Evolutionary conservation across 2,113 vertebrate genomes (phyloP), one percentile per base, ranked within the genome.

Genomic region (Camelus dromedarius): DNA sequence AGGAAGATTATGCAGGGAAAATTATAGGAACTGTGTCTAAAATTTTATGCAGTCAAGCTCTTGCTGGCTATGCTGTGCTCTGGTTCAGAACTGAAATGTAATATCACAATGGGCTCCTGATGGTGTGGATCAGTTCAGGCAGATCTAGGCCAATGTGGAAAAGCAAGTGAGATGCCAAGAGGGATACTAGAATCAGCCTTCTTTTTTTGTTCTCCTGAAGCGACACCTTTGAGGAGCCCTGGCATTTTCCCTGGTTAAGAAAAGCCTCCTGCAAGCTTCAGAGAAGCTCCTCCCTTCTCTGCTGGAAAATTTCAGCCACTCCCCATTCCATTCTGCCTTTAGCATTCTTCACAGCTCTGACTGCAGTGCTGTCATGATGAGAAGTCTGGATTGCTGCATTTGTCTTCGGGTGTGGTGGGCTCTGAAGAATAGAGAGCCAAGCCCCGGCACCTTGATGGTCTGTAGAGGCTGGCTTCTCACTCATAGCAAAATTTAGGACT

Each of bases 231-330:
- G 54, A 92, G 96, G 86, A 92, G 70, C 52, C 26, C 38, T 95
- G 88, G 79, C 92, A 88, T 96, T 97, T 95, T 80, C 52, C n/a
- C 73, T 84, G 30, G 56, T 81, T 95, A 89, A 87, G 81, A 95
- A 92, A 96, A 97, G 50, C 87, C 42, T 97, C 62, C 69, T 89
- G 13, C 42, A 89, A 92, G 7, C 87, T 96, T 87, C 79, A 90
- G n/a, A 85, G 80, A 93, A 58, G 75, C 75, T 92, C 66, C 64
- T 96, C 54, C 58, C n/a, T 6, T 82, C 83, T 79, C 64, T 92
- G 72, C 66, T 97, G 97, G 84, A 97, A 96, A 96, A 91, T 97
- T 97, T 93, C 22, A 93, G 84, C 83, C 1, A 0, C 52, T 91
- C 58, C 38, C 20, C 54, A 32, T 46, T 83, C 52, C n/a, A 50